A percentile compares a stretch with the other conserved stretches of the same genome.
Evolutionary conservation across 2,113 vertebrate species (phyloP).

Genomic region (Odocoileus hemionus): DNA sequence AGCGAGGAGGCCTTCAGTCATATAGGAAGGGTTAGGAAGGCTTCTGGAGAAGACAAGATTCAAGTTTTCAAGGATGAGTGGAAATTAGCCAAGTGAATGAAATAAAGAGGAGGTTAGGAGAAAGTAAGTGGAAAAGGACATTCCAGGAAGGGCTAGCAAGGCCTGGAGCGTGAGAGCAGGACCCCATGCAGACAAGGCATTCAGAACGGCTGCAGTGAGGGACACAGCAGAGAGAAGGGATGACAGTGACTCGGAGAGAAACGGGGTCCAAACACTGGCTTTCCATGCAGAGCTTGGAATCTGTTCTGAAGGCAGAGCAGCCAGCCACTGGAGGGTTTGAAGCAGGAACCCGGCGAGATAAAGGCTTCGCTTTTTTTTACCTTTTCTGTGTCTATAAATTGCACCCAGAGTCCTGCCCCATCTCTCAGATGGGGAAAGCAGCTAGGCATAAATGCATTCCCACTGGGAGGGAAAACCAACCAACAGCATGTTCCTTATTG

Average conservation of each 20-base stretch:
- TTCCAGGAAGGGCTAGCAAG: not conserved
- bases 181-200: not conserved
- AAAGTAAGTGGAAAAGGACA: not conserved
- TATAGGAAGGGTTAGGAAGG: not conserved
- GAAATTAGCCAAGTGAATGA: not conserved
- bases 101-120: not conserved
- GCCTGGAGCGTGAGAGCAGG: not conserved
- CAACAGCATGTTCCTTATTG: not conserved
- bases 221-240: fast-evolving
- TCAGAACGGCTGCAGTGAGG: fast-evolving
- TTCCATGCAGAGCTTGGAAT: not conserved
- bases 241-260: not conserved
- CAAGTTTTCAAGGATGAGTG: not conserved
- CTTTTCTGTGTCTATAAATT: not conserved
- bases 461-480: not conserved
- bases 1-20: not conserved
- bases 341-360: not conserved
- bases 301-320: not conserved
- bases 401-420: not conserved
- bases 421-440: not conserved
- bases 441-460: not conserved
- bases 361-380: not conserved
- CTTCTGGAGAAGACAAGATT: not conserved
- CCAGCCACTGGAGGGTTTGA: not conserved
- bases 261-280: not conserved